Conservation (phyloP, 2,113 vertebrate species). For the Ibidorhyncha struthersii region DNA sequence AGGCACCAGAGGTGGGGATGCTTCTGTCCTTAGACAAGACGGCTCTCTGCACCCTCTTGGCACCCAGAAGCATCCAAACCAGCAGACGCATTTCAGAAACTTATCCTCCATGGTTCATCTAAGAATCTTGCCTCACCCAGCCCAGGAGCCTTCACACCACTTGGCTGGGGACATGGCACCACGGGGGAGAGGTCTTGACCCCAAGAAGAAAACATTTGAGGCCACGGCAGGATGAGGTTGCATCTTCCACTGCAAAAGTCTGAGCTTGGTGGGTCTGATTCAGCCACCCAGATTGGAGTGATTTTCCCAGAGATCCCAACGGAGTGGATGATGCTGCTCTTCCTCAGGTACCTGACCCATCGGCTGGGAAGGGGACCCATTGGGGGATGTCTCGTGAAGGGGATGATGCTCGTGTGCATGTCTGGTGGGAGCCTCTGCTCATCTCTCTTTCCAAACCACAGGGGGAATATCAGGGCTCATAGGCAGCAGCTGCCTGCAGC, state of each 20-base stretch:
- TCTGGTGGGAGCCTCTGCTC: not conserved
- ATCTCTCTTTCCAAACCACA: not conserved
- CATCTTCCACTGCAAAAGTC: not conserved
- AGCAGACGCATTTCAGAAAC: not conserved
- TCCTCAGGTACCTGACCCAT: not conserved
- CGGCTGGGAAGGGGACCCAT: accelerated
- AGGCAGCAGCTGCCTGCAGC: not conserved
- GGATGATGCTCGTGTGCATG: accelerated
- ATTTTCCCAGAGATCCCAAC: not conserved
- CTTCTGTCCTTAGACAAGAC: not conserved
- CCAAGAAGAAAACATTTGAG: not conserved
- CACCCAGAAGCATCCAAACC: not conserved
- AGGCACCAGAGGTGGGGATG: not conserved
- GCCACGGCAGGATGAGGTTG: not conserved
- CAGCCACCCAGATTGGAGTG: not conserved
- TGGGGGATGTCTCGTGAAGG: accelerated
- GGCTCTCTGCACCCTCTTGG: not conserved
- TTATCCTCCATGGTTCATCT: not conserved
- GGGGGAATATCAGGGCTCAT: not conserved
- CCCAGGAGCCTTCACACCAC: accelerated
- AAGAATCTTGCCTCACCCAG: not conserved
- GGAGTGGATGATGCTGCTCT: not conserved
- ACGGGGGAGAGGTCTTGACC: not conserved
- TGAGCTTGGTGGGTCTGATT: not conserved
- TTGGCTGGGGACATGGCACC: not conserved